phyloP scores from a whole-genome alignment of 2,797 vertebrate species.

The Pteronotus mesoamericanus region DNA sequence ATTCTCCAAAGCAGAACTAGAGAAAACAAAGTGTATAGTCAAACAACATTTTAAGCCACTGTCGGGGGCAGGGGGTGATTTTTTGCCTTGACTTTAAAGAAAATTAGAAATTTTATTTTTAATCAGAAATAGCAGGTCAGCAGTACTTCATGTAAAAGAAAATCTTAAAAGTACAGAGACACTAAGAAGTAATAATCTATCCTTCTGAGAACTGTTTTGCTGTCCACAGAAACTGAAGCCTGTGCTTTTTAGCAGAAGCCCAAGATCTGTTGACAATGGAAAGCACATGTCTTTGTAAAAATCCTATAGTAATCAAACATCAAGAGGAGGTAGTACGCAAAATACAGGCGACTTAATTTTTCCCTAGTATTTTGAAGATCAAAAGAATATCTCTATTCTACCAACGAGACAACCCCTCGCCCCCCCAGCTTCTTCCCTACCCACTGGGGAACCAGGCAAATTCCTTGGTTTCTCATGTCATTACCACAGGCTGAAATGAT shows the following conservation, averaged over 20 bases:
- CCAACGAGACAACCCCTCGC: background rate
- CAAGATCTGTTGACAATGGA: background rate
- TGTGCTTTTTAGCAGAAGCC: background rate
- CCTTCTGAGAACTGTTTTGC: background rate
- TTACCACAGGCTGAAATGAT: constrained; percentile 56
- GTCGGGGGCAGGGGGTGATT: background rate
- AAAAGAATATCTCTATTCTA: constrained; percentile 52
- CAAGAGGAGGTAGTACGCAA: constrained; percentile 10
- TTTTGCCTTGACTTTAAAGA: background rate
- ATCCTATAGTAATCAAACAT: constrained; percentile 5
- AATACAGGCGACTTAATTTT: background rate
- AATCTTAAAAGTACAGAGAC: background rate
- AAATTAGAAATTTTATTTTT: background rate
- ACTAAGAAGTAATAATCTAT: background rate
- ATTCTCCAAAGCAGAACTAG: background rate
- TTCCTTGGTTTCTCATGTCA: constrained; percentile 8
- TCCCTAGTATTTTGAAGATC: constrained; percentile 1
- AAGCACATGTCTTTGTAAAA: background rate
- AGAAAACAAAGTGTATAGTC: background rate
- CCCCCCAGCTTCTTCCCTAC: background rate
- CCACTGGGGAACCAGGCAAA: constrained; percentile 8
- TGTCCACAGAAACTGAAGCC: background rate
- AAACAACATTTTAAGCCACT: background rate
- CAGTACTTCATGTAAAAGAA: background rate
- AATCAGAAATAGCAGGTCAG: background rate